Base-by-base conservation (phyloP, 2,113 vertebrate species). In the Gracilinanus agilis region DNA sequence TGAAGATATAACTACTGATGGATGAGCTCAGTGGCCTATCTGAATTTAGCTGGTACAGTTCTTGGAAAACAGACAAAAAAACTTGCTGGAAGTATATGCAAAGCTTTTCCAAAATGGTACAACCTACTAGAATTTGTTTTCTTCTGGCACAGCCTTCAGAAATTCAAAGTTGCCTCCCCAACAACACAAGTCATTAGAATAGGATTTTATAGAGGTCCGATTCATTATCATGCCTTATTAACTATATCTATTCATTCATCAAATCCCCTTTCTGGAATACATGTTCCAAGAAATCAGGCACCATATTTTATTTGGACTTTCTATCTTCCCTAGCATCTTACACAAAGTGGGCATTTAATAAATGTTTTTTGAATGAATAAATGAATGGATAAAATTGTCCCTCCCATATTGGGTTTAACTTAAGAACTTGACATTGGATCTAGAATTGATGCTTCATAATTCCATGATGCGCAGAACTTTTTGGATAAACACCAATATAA, bases 401-500 rank as follows among this genome's bases (percentile, higher is more conserved):
- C n/a, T 83, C 16, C n/a, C n/a, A 40, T 83, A 83, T 10, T 13
- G 21, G 34, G 11, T 34, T 83, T 83, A 8, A 83, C 34, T n/a
- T 83, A 83, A 40, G 19, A 2, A 83, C 19, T 40, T 40, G n/a
- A 40, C 40, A 83, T 83, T 83, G 67, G 23, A 83, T 40, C n/a
- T 83, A 40, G 67, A 7, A 4, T n/a, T 23, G 19, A 4, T 40
- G n/a, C n/a, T 23, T 83, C 67, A 83, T 40, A 54, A 40, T 58
- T 90, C 55, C 34, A 56, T 90, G 24, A 8, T 56, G 61, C 94
- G 29, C 55, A 75, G 92, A 90, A 55, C 27, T 61, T 92, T 23
- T 90, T 95, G 4, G 40, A 93, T 11, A 27, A 97, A 96, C 92
- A 4, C 1, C 55, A 93, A 13, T 56, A 93, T 11, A 27, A 97